These are phyloP conservation scores for Hemiscyllium ocellatum DNA, from an alignment of 2,113 vertebrate genomes.

Conservation along the genomic window DNA sequence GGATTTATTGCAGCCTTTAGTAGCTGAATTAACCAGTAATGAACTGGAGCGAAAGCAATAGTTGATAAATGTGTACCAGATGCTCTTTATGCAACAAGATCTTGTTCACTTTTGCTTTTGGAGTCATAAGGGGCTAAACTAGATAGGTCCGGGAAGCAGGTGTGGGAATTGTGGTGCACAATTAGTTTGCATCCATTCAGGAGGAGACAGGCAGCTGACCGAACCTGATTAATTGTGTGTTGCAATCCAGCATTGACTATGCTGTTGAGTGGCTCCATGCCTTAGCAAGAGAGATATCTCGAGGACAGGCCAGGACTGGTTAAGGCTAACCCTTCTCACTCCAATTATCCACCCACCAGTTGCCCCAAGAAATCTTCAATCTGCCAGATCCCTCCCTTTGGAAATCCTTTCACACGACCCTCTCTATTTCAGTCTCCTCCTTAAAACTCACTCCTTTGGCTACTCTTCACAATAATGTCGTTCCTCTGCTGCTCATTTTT, in stretches of 20 bases:
- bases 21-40: background rate
- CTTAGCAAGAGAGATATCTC: too few relatives aligned
- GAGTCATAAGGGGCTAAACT: background rate
- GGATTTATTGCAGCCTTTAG: constrained; percentile 32
- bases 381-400: too few relatives aligned
- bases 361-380: too few relatives aligned
- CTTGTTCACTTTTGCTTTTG: background rate
- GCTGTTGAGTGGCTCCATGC: background rate
- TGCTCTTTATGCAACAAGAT: constrained; percentile 2
- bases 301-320: background rate
- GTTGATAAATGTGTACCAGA: constrained; percentile 30
- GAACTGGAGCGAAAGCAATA: constrained; percentile 28
- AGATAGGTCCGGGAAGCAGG: background rate
- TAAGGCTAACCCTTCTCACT: background rate
- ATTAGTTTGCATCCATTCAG: background rate
- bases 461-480: too few relatives aligned
- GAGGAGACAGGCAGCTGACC: background rate
- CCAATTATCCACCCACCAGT: background rate
- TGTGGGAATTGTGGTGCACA: background rate
- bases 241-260: background rate
- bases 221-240: background rate
- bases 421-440: too few relatives aligned
- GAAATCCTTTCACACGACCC: too few relatives aligned
- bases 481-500: too few relatives aligned
- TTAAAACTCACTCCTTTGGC: too few relatives aligned